Conservation (phyloP, 2,797 vertebrate genomes). For the Australoheros facetus region DNA sequence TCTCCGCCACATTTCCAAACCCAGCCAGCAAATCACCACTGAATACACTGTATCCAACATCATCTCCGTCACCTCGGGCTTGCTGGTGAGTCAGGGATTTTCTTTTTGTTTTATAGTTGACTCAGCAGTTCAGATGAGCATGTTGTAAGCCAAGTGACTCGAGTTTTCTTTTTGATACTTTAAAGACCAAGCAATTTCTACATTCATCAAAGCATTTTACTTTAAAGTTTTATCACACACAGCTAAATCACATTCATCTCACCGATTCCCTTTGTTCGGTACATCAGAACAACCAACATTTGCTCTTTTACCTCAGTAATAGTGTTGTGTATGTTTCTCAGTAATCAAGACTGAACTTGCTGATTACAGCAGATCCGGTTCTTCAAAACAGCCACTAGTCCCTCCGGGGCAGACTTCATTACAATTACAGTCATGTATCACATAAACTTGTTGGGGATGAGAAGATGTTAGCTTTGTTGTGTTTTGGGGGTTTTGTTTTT, state of each 20-base stretch:
- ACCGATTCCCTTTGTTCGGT: background rate
- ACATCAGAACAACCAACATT: background rate
- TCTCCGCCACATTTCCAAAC: constrained; percentile 90
- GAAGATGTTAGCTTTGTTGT: constrained; percentile 18
- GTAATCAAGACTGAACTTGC: constrained; percentile 62
- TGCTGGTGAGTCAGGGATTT: constrained; percentile 83
- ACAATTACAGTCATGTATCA: constrained; percentile 29
- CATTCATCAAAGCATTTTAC: background rate
- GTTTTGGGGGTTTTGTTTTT: background rate
- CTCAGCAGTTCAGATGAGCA: background rate
- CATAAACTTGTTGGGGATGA: constrained; percentile 33
- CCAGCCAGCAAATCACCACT: constrained; percentile 78
- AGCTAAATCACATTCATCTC: background rate
- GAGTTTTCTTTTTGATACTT: background rate
- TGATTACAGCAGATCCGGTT: constrained; percentile 37
- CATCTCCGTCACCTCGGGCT: constrained; percentile 89
- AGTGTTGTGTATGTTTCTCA: constrained; percentile 36
- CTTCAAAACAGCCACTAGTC: constrained; percentile 38
- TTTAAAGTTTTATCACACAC: background rate
- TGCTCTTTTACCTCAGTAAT: background rate
- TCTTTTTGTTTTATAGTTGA: background rate
- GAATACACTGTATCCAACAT: constrained; percentile 88
- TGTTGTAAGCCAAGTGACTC: background rate
- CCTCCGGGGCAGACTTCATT: constrained; percentile 47
- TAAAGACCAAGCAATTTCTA: background rate